Evolutionary conservation across 2,888 invertebrate genomes (phyloP).

Genomic region (Augochlorella aurata): DNA sequence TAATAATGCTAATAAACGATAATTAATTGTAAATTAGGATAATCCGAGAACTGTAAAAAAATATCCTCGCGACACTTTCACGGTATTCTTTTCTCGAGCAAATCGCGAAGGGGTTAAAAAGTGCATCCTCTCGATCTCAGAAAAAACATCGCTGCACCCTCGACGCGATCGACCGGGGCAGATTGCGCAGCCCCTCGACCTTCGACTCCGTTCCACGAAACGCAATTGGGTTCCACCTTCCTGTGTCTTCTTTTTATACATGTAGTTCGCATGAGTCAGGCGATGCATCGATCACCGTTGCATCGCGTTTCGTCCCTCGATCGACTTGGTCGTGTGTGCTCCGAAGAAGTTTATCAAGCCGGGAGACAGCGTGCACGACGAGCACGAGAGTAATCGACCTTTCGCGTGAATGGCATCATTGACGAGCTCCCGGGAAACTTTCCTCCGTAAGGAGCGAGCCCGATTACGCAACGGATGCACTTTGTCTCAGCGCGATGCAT

Average conservation of each 20-base stretch:
- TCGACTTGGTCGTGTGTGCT: too few species aligned
- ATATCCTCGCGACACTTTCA: not conserved
- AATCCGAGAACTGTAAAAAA: not conserved
- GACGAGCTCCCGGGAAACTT: slow-evolving; percentile 27
- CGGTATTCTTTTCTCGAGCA: not conserved
- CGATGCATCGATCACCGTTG: slow-evolving; percentile 23
- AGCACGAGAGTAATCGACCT: slow-evolving; percentile 42
- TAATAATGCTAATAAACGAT: too few species aligned
- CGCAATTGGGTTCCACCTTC: slow-evolving; percentile 17
- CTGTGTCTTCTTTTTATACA: slow-evolving; percentile 13
- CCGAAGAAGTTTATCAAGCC: slow-evolving; percentile 26
- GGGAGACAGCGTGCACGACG: not conserved
- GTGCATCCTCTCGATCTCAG: not conserved
- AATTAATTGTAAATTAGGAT: too few species aligned
- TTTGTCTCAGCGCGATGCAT: slow-evolving; percentile 11
- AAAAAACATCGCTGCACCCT: not conserved
- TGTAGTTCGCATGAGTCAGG: slow-evolving; percentile 1
- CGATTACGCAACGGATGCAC: slow-evolving; percentile 38
- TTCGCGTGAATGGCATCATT: slow-evolving; percentile 46
- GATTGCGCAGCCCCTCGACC: slow-evolving; percentile 9
- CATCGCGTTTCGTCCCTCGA: not conserved
- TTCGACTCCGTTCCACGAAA: slow-evolving; percentile 1
- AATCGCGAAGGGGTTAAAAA: not conserved
- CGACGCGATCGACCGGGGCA: not conserved
- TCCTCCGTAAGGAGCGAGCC: slow-evolving; percentile 13